Percentiles rank a stretch among this genome's conserved stretches.
These are phyloP conservation scores for Chymomyza procnemis DNA, from an alignment of 2,888 invertebrate species.

Conservation along the genomic window DNA sequence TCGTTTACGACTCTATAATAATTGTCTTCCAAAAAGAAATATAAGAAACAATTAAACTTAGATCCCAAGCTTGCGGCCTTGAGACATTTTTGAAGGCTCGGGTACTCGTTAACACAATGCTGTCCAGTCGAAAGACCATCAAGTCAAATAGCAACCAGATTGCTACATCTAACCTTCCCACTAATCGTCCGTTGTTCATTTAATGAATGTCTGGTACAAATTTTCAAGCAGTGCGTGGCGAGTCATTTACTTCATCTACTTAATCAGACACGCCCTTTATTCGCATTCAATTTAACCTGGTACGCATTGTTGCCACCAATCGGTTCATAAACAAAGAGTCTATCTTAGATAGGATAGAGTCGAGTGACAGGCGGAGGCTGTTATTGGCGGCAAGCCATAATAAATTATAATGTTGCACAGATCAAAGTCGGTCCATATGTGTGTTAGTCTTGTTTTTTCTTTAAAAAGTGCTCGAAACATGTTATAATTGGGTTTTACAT, in stretches of 20 bases:
- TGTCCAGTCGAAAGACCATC: conserved; percentile 14
- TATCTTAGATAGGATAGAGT: not conserved
- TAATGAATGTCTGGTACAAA: conserved; percentile 8
- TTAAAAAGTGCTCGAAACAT: too few relatives aligned
- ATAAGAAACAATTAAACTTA: conserved; percentile 59
- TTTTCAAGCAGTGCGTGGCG: conserved; percentile 24
- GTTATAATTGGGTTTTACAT: too few relatives aligned
- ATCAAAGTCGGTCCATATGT: conserved; percentile 14
- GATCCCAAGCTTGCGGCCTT: conserved; percentile 53
- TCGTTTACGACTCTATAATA: conserved; percentile 22
- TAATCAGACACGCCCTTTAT: conserved; percentile 46
- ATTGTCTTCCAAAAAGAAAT: conserved; percentile 59
- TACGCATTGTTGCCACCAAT: conserved; percentile 31
- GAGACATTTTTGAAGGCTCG: conserved; percentile 37
- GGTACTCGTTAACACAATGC: conserved; percentile 3
- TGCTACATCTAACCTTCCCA: not conserved
- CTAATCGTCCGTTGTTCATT: not conserved
- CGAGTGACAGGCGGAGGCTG: not conserved
- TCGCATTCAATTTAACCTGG: conserved; percentile 16
- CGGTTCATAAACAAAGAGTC: conserved; percentile 1
- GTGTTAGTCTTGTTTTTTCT: not conserved
- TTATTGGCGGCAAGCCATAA: conserved; percentile 11
- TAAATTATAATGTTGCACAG: conserved; percentile 25
- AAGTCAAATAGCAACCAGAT: conserved; percentile 8
- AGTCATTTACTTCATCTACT: conserved; percentile 34